Evolutionary conservation across 2,888 invertebrate genomes (phyloP).

Genomic region (Sympetrum striolatum): DNA sequence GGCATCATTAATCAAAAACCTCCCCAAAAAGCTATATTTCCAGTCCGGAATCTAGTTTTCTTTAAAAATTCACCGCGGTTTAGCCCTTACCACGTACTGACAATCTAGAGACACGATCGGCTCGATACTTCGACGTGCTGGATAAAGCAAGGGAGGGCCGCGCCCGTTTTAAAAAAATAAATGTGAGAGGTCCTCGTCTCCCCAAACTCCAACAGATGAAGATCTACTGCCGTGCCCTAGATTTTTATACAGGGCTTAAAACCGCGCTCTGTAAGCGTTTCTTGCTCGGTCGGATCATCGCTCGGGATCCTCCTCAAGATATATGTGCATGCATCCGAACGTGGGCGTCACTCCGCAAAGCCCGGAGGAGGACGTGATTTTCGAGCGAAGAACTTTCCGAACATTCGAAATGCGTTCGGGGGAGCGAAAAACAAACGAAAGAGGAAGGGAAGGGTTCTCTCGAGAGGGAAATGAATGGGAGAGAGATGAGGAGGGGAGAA

Average conservation of each 20-base stretch:
- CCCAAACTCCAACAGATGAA: neutral
- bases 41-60: neutral
- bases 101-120: neutral
- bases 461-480: neutral
- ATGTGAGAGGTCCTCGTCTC: neutral
- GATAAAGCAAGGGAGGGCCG: no score
- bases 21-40: neutral
- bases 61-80: neutral
- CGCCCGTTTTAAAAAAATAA: neutral
- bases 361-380: neutral
- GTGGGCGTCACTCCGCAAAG: neutral
- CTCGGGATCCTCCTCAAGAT: neutral
- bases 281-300: neutral
- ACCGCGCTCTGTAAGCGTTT: neutral
- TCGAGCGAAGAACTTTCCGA: neutral
- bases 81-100: neutral
- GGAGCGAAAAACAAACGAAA: neutral
- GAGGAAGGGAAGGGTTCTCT: neutral
- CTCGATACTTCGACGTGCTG: neutral
- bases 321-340: neutral
- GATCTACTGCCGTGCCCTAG: conserved; percentile 22
- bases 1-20: neutral
- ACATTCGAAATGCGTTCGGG: neutral
- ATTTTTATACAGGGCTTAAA: conserved; percentile 11
- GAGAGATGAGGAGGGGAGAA: neutral